These are phyloP conservation scores for Nasonia longicornis DNA, from an alignment of 1,140 invertebrate species.

Conservation along the genomic window DNA sequence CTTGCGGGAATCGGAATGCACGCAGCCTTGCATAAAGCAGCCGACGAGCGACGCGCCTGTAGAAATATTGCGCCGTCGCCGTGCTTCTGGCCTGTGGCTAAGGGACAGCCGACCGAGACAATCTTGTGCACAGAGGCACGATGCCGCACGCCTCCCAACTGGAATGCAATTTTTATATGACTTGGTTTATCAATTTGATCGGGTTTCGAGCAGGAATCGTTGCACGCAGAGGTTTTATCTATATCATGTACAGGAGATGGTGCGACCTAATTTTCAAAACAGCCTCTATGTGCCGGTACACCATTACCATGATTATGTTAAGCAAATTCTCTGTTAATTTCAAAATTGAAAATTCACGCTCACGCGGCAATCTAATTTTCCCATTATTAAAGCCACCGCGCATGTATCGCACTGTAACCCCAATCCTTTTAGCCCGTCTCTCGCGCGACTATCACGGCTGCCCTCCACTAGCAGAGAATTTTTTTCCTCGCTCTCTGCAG, in stretches of 20 bases:
- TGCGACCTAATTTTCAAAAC: too few species aligned
- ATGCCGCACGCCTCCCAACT: background rate
- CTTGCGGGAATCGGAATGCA: slow-evolving; percentile 30
- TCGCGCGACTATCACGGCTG: background rate
- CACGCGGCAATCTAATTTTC: background rate
- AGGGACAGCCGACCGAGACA: background rate
- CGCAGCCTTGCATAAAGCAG: background rate
- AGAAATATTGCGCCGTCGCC: slow-evolving; percentile 11
- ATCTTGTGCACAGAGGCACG: background rate
- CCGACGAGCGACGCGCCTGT: background rate
- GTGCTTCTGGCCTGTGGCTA: background rate
- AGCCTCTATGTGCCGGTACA: too few species aligned
- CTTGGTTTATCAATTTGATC: slow-evolving; percentile 15
- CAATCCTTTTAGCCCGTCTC: slow-evolving; percentile 11
- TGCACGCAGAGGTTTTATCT: background rate
- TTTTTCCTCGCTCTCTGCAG: slow-evolving; percentile 7
- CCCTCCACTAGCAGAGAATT: background rate
- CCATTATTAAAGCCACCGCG: background rate
- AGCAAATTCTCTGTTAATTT: too few species aligned
- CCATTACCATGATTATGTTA: too few species aligned
- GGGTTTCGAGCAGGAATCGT: slow-evolving; percentile 10
- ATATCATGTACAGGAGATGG: too few species aligned
- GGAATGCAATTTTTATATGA: slow-evolving; percentile 27
- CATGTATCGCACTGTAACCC: background rate
- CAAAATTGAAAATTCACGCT: background rate